A percentile compares a stretch with the other conserved stretches of the same genome.
These are phyloP conservation scores for Halichoerus grypus DNA, from an alignment of 2,113 vertebrate species.

Conservation along the genomic window DNA sequence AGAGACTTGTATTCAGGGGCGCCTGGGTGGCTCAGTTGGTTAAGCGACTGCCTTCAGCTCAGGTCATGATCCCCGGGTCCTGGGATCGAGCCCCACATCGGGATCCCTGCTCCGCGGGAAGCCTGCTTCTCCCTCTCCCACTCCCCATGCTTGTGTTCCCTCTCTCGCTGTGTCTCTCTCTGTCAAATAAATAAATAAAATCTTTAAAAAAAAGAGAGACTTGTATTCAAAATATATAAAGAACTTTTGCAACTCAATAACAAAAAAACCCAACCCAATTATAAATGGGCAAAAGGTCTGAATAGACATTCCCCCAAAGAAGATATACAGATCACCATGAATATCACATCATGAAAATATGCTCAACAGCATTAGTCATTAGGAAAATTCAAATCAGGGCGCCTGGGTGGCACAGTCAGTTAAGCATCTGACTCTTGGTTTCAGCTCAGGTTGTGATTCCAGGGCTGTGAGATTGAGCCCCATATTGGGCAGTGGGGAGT, in stretches of 20 bases:
- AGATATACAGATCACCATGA: not conserved
- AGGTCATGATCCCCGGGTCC: too few species aligned
- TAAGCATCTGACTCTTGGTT: not conserved
- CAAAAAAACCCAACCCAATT: not conserved
- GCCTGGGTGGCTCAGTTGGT: too few species aligned
- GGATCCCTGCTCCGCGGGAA: too few species aligned
- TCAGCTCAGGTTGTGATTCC: not conserved
- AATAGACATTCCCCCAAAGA: not conserved
- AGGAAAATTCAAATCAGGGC: not conserved
- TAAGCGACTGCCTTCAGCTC: too few species aligned
- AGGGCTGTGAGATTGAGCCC: not conserved
- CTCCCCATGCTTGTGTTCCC: too few species aligned
- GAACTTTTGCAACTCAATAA: not conserved
- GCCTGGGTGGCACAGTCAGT: not conserved
- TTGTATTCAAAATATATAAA: not conserved
- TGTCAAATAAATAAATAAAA: too few species aligned
- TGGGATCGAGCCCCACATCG: too few species aligned
- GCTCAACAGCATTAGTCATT: not conserved
- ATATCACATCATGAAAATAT: not conserved
- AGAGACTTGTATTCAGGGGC: not conserved
- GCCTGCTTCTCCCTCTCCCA: too few species aligned
- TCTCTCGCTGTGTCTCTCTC: too few species aligned
- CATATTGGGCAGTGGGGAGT: not conserved
- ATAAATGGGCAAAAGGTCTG: not conserved
- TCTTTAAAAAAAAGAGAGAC: not conserved